phyloP scores from a whole-genome alignment of 2,888 invertebrate genomes.

The Troides aeacus region DNA sequence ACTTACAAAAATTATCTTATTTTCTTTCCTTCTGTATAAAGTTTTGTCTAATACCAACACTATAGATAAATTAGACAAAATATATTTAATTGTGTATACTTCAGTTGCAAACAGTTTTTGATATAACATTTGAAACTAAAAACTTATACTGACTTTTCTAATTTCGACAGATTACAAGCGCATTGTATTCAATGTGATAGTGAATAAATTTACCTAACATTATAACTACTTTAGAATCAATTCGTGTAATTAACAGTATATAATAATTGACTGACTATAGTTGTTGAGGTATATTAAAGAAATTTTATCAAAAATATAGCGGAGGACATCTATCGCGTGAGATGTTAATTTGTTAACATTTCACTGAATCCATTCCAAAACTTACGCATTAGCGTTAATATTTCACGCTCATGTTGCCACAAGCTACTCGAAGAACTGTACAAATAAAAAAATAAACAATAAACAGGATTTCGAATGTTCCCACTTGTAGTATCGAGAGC shows the following conservation, averaged over 20 bases:
- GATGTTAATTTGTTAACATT: conserved; percentile 35
- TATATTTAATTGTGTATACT: too few species aligned
- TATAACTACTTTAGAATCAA: not conserved
- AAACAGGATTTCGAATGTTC: too few species aligned
- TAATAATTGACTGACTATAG: conserved; percentile 3
- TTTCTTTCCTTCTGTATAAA: too few species aligned
- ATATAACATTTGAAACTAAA: too few species aligned
- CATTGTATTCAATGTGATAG: too few species aligned
- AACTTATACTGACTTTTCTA: too few species aligned
- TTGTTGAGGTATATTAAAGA: not conserved
- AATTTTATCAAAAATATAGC: conserved; percentile 23
- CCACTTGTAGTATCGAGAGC: too few species aligned
- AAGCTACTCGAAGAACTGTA: conserved; percentile 39
- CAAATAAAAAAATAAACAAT: conserved; percentile 6
- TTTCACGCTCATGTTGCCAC: conserved; percentile 51
- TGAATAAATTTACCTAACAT: not conserved
- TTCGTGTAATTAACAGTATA: conserved; percentile 14
- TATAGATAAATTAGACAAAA: too few species aligned
- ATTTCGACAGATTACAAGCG: too few species aligned
- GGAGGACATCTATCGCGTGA: conserved; percentile 31
- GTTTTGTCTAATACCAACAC: too few species aligned
- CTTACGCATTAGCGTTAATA: conserved; percentile 53
- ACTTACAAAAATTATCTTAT: too few species aligned
- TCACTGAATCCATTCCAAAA: conserved; percentile 45
- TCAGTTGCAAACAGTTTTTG: too few species aligned